Conservation (phyloP, 2,888 invertebrate species). For the Acanthococcus lagerstroemiae region DNA sequence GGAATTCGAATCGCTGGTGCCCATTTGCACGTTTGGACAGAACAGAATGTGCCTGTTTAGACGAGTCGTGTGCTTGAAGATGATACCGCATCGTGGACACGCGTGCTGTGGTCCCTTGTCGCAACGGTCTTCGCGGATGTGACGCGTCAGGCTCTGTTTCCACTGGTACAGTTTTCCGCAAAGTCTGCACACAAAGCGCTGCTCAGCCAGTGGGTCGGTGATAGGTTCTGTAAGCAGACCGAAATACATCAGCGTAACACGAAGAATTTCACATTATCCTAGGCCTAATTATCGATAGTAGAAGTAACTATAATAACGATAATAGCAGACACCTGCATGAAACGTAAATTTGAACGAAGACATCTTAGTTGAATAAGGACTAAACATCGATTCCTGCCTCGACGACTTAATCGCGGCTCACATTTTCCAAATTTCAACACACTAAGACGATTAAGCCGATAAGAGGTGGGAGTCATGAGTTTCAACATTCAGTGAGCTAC, state of each 20-base stretch:
- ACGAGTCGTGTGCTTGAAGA: conserved; percentile 40
- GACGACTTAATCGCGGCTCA: too few species aligned
- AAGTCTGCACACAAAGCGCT: conserved; percentile 34
- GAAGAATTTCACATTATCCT: too few species aligned
- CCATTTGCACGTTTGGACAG: conserved; percentile 33
- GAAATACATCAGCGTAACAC: background rate
- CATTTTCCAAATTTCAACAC: too few species aligned
- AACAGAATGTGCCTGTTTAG: conserved; percentile 36
- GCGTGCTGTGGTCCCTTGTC: conserved; percentile 59
- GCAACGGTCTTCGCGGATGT: conserved; percentile 47
- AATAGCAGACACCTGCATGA: too few species aligned
- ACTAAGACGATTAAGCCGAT: too few species aligned
- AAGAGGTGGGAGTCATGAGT: too few species aligned
- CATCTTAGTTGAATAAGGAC: too few species aligned
- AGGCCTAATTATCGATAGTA: too few species aligned
- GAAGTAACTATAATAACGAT: too few species aligned
- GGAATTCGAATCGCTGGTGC: conserved; percentile 20
- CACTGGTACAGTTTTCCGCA: conserved; percentile 68
- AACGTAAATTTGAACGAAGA: too few species aligned
- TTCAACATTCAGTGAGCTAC: too few species aligned
- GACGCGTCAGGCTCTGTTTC: conserved; percentile 46
- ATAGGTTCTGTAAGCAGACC: conserved; percentile 31
- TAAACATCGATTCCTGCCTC: too few species aligned
- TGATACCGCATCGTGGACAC: conserved; percentile 49
- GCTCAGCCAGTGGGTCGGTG: conserved; percentile 24